A percentile compares a stretch with the other conserved stretches of the same genome.
These are phyloP conservation scores for Myrmophylax atrothorax DNA, from an alignment of 2,113 vertebrate genomes.

Conservation along the genomic window DNA sequence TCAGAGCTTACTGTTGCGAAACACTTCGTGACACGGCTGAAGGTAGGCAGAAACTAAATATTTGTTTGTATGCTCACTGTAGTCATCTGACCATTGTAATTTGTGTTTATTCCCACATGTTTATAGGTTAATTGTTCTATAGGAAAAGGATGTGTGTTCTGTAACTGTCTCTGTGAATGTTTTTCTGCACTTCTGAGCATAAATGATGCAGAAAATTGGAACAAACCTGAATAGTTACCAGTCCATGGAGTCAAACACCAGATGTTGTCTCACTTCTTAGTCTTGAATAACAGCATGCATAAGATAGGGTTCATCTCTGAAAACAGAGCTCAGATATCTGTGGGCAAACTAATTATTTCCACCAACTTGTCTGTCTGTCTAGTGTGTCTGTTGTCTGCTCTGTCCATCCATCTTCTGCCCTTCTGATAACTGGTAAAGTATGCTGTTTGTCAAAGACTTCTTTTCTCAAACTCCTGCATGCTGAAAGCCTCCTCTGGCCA, in stretches of 20 bases:
- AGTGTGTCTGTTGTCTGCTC: conserved; percentile 19
- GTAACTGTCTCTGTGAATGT: background rate
- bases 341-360: conserved; percentile 31
- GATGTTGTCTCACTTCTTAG: background rate
- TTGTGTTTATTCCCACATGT: fast-evolving
- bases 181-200: background rate
- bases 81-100: background rate
- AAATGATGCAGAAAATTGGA: background rate
- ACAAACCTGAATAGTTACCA: background rate
- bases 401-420: conserved; percentile 19
- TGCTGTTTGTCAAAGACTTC: background rate
- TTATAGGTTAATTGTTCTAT: background rate
- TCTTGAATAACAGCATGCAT: background rate
- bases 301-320: background rate
- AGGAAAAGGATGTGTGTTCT: background rate
- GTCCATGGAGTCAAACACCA: background rate
- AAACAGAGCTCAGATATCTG: background rate
- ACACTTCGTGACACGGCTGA: conserved; percentile 86
- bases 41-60: conserved; percentile 74
- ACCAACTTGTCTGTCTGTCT: conserved; percentile 25
- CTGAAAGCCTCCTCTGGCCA: background rate
- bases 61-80: background rate
- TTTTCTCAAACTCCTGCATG: background rate
- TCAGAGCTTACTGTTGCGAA: conserved; percentile 83
- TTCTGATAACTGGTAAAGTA: conserved; percentile 27